phyloP scores from a whole-genome alignment of 2,888 invertebrate genomes.

The Coelinius sp. region DNA sequence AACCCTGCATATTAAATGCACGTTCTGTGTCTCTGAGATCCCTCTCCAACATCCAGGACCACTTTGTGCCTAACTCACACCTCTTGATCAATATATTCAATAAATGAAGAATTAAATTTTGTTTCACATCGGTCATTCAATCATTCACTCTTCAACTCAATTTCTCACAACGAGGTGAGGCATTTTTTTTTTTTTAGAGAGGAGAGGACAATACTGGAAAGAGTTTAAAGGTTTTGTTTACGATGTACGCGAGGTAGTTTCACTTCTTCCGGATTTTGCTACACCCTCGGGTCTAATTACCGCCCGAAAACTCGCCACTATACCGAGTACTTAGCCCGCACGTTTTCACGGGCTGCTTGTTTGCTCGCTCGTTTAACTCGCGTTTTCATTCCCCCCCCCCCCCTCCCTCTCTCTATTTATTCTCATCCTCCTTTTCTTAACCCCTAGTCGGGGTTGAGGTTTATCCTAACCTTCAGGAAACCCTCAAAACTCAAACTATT shows the following conservation, averaged over 20 bases:
- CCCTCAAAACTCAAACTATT: neutral
- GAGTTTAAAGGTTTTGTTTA: constrained; percentile 55
- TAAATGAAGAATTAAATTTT: no score
- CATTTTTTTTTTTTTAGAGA: no score
- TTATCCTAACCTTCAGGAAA: neutral
- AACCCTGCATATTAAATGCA: constrained; percentile 61
- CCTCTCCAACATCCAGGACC: constrained; percentile 32
- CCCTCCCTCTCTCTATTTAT: constrained; percentile 37
- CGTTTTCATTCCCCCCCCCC: constrained; percentile 52
- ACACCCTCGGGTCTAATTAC: constrained; percentile 45
- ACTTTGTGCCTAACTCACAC: constrained; percentile 30
- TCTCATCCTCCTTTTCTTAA: constrained; percentile 40
- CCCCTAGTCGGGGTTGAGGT: neutral
- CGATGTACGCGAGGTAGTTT: constrained; percentile 49
- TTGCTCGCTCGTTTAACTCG: constrained; percentile 58
- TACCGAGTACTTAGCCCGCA: constrained; percentile 49
- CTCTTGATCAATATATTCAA: neutral
- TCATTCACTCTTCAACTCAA: no score
- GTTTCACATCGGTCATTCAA: neutral
- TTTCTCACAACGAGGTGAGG: no score
- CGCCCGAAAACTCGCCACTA: constrained; percentile 38
- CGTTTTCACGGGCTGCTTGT: constrained; percentile 48
- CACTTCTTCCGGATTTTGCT: constrained; percentile 29
- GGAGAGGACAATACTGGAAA: neutral
- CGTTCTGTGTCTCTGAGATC: constrained; percentile 43